Evolutionary conservation across 2,797 vertebrate species (phyloP), one percentile per base, ranked within the genome.

Genomic region (Kryptolebias ocellatus): DNA sequence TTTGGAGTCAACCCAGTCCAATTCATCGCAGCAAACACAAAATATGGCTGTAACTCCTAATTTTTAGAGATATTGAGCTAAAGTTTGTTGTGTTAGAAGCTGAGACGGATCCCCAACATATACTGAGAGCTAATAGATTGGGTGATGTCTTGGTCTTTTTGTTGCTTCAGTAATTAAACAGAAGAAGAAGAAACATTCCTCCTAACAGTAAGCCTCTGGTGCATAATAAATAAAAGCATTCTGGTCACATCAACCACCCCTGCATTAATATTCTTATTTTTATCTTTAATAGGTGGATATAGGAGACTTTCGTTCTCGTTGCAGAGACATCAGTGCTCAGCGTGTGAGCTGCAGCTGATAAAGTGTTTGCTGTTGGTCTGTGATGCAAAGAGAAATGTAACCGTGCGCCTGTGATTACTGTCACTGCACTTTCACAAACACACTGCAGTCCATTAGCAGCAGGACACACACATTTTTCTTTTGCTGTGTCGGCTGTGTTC

Each of bases 371-470:
- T 49, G 11, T 10, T 4, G 15, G 28, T 53, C 53, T 14, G 37
- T 57, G 60, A 53, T 56, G 74, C 49, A 53, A 29, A 27, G 46
- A 60, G 53, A 54, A 62, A 62, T 59, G 15, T 29, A 52, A 73
- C 56, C 29, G 18, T 44, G 49, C 12, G 10, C 3, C 45, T 49
- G 28, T 34, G 47, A 75, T 54, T 70, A 44, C 60, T 58, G 47
- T n/a, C 46, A 12, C 11, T 56, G 50, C 37, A 52, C 53, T 51
- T 71, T 27, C 20, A 66, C 27, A 53, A 69, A 69, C 27, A 53
- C 47, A 29, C 46, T 7, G 54, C 72, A 62, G 59, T 70, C 68
- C 57, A 63, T 64, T 59, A 53, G 53, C 29, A 60, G 42, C 6
- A 14, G 60, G 49, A 57, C 53, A 34, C 49, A 55, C 18, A 34